Evolutionary conservation across 2,888 invertebrate species (phyloP).

Genomic region (Pandemis cinnamomeana): DNA sequence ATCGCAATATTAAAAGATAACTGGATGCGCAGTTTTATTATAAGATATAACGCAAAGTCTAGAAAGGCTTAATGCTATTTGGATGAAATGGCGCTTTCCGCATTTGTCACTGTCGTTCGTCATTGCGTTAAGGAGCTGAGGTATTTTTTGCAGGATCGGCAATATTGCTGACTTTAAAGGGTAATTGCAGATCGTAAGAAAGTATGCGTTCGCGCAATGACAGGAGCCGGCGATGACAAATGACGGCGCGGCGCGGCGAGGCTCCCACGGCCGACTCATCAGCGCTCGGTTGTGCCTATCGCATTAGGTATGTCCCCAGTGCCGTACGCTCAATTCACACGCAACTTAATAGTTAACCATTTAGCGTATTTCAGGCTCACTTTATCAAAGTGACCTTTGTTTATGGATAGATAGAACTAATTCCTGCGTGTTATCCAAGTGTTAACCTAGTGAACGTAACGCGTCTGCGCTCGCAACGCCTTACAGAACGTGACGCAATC

Average conservation of each 20-base stretch:
- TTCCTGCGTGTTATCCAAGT: background rate
- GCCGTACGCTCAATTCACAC: conserved; percentile 14
- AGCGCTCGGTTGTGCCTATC: background rate
- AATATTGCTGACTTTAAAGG: conserved; percentile 73
- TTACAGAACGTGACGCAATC: conserved; percentile 1
- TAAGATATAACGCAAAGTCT: conserved; percentile 17
- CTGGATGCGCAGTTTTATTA: background rate
- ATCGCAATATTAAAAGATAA: conserved; percentile 21
- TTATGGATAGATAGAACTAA: background rate
- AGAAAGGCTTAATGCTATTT: conserved; percentile 27
- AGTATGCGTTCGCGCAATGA: conserved; percentile 73
- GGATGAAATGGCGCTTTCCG: conserved; percentile 41
- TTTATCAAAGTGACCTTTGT: conserved; percentile 7
- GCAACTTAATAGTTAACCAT: conserved; percentile 10
- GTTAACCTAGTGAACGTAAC: background rate
- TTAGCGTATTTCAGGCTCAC: conserved; percentile 1
- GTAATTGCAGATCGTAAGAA: conserved; percentile 78
- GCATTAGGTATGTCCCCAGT: conserved; percentile 12
- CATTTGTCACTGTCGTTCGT: conserved; percentile 61
- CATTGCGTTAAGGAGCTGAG: conserved; percentile 57
- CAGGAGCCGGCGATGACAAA: conserved; percentile 80
- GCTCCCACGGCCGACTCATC: conserved; percentile 32
- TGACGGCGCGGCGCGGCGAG: conserved; percentile 56
- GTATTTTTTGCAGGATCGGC: conserved; percentile 67
- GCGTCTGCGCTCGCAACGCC: background rate